Evolutionary conservation across 2,888 invertebrate species (phyloP).

Genomic region (Rhamphomyia laevipes): DNA sequence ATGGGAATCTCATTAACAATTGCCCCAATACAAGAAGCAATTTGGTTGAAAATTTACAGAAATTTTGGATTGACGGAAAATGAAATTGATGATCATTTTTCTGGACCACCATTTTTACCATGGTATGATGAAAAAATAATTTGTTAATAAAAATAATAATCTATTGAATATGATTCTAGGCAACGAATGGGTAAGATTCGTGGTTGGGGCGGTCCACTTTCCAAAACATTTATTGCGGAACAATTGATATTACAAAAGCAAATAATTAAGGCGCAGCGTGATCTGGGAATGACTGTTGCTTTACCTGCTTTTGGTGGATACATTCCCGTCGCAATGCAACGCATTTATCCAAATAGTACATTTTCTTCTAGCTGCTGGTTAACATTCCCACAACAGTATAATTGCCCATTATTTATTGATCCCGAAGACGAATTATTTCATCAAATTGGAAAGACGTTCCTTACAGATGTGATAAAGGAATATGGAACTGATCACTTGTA

Average conservation of each 20-base stretch:
- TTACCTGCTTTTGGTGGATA: slow-evolving; percentile 87
- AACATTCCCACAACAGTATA: slow-evolving; percentile 62
- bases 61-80: slow-evolving; percentile 57
- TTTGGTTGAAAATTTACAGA: too few relatives aligned
- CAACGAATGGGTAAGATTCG: slow-evolving; percentile 89
- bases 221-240: slow-evolving; percentile 54
- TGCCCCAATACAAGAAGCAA: too few relatives aligned
- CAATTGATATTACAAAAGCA: slow-evolving; percentile 59
- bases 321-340: slow-evolving; percentile 62
- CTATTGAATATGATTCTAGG: slow-evolving; percentile 16
- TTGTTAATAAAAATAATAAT: too few relatives aligned
- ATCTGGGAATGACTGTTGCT: slow-evolving; percentile 73
- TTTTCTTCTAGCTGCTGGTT: slow-evolving; percentile 57
- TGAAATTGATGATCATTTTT: slow-evolving; percentile 72
- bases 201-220: slow-evolving; percentile 79
- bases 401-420: slow-evolving; percentile 67
- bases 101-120: slow-evolving; percentile 86
- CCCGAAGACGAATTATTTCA: slow-evolving; percentile 68
- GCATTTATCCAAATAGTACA: slow-evolving; percentile 58
- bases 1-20: too few relatives aligned
- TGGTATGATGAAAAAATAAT: slow-evolving; percentile 44
- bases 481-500: too few relatives aligned
- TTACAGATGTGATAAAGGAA: slow-evolving; percentile 46
- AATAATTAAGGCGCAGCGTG: slow-evolving; percentile 76
- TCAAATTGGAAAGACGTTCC: slow-evolving; percentile 62